Evolutionary conservation across 1,140 invertebrate species (phyloP).

Genomic region (Pogonognathellus flavescens): DNA sequence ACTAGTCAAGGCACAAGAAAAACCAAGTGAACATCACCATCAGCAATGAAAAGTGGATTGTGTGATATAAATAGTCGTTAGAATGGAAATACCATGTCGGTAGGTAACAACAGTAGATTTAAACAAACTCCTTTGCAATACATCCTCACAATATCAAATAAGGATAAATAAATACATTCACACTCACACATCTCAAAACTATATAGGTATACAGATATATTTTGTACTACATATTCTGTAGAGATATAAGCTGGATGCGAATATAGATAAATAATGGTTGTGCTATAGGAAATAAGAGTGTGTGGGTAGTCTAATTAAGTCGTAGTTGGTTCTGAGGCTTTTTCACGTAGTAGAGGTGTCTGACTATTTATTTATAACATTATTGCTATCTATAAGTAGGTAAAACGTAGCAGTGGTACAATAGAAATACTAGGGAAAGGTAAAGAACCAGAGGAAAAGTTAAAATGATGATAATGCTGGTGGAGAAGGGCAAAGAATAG

Average conservation of each 20-base stretch:
- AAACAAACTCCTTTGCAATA: neutral
- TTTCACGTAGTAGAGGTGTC: too few relatives aligned
- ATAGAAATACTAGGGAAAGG: neutral
- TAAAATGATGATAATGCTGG: too few relatives aligned
- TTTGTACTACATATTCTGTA: too few relatives aligned
- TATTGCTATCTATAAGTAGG: too few relatives aligned
- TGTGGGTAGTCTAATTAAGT: too few relatives aligned
- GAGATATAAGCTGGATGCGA: too few relatives aligned
- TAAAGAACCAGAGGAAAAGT: neutral
- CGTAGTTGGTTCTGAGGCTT: too few relatives aligned
- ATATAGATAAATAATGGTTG: too few relatives aligned
- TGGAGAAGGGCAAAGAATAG: neutral
- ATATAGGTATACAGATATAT: too few relatives aligned
- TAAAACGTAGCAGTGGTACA: neutral
- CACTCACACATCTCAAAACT: too few relatives aligned
- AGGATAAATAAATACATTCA: neutral
- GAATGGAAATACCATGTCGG: conserved; percentile 7
- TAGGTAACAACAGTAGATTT: neutral
- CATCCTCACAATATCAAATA: neutral
- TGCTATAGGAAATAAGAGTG: too few relatives aligned
- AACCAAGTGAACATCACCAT: neutral
- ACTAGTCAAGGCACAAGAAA: neutral
- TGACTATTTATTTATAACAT: too few relatives aligned
- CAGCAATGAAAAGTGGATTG: neutral
- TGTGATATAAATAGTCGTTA: conserved; percentile 1